Evolutionary conservation across 2,888 invertebrate species (phyloP).

Genomic region (Thyatira batis): DNA sequence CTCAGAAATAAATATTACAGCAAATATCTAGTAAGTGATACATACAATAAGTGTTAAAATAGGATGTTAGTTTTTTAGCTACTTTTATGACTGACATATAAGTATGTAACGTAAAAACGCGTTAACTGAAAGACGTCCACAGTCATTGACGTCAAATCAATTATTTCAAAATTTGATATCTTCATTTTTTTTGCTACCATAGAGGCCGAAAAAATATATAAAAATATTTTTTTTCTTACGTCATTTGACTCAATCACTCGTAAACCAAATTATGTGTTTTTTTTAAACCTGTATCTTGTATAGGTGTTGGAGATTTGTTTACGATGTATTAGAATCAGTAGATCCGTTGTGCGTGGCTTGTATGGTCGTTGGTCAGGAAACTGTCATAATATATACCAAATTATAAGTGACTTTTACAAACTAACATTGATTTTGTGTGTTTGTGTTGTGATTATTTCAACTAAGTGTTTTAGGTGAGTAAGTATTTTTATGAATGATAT

Average conservation of each 20-base stretch:
- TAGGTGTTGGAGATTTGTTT: not conserved
- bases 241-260: not conserved
- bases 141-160: too few relatives aligned
- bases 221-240: not conserved
- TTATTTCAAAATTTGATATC: too few relatives aligned
- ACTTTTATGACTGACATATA: too few relatives aligned
- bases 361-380: not conserved
- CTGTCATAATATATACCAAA: not conserved
- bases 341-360: not conserved
- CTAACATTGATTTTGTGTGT: not conserved
- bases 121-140: too few relatives aligned
- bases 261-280: not conserved
- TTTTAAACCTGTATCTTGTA: not conserved
- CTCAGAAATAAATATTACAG: too few relatives aligned
- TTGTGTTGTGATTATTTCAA: not conserved
- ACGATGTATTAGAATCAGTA: not conserved
- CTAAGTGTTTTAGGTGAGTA: not conserved
- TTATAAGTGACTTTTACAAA: not conserved
- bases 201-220: not conserved
- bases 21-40: too few relatives aligned
- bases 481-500: not conserved
- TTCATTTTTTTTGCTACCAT: too few relatives aligned
- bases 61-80: too few relatives aligned
- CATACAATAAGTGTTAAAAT: too few relatives aligned
- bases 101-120: too few relatives aligned